These are phyloP conservation scores for Steinernema feltiae DNA, from an alignment of 1,140 invertebrate species.

Conservation along the genomic window DNA sequence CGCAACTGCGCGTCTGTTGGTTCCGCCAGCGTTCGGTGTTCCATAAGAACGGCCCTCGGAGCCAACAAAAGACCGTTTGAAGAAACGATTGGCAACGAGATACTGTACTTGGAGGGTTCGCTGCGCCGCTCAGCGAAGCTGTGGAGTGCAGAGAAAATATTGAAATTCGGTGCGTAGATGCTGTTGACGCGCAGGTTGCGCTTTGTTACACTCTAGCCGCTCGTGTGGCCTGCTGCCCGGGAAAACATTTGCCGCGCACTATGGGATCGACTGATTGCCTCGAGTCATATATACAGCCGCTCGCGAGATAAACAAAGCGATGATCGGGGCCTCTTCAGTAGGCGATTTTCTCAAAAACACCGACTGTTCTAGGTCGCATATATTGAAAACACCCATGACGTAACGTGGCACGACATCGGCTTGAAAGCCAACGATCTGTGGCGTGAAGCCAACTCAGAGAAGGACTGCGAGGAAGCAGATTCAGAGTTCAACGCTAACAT, in stretches of 20 bases:
- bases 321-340: background rate
- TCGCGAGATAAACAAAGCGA: constrained; percentile 18
- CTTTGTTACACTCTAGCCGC: background rate
- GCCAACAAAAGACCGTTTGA: too few relatives aligned
- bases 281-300: constrained; percentile 13
- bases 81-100: too few relatives aligned
- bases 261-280: background rate
- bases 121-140: too few relatives aligned
- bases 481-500: constrained; percentile 47
- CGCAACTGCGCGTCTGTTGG: too few relatives aligned
- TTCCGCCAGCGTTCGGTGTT: too few relatives aligned
- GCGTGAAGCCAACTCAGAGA: constrained; percentile 9
- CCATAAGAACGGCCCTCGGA: too few relatives aligned
- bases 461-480: constrained; percentile 26
- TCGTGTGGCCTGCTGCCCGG: background rate
- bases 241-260: constrained; percentile 11
- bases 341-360: constrained; percentile 7
- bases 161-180: background rate
- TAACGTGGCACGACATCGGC: constrained; percentile 41
- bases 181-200: background rate
- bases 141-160: background rate
- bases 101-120: background rate
- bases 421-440: constrained; percentile 37
- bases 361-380: constrained; percentile 29
- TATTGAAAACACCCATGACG: constrained; percentile 31